Evolutionary conservation across 1,140 invertebrate genomes (phyloP), one percentile per base, ranked within the genome.

Genomic region (Berghia stephanieae): DNA sequence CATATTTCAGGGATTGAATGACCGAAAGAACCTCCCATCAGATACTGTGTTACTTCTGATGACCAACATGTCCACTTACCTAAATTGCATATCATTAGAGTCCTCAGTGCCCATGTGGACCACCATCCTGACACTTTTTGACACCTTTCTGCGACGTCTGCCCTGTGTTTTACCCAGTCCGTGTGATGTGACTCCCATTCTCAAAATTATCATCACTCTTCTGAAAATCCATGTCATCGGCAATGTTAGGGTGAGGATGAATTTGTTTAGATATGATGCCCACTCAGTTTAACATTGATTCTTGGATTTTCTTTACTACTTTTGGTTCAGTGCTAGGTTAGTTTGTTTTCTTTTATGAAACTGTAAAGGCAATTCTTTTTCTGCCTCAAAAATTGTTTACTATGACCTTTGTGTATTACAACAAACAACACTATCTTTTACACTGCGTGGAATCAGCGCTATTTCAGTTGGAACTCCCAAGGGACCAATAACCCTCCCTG

Each of bases 21-120:
- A 93, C 0, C 95, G 94, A 87, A 98, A 98, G 90, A 93, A 93
- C 0, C 85, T 98, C 63, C 94, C 95, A 3, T 90, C 93, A 36
- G 96, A 97, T 78, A 91, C 92, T 52, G 85, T 89, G 38, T 84
- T 84, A 70, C 79, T 83, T 2, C 74, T 97, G 60, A 89, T 98
- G 40, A 92, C 93, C 80, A 99, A 99, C 90, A 93, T 99, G 82
- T 94, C 96, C 1, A 94, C 93, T 84, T 99, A 99, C 90, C 91
- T 99, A 85, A 96, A 97, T 83, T 96, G 95, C 90, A 91, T 99
- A 44, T 94, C 96, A 4, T 89, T 96, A 76, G 96, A 98, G 87
- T 94, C 93, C 3, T 92, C 93, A 18, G 91, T 94, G 24, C 91
- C 93, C 31, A 84, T 84, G 80, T 98, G 96, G 94, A 93, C 92